Evolutionary conservation across 2,113 vertebrate species (phyloP).

Genomic region (Erythrolamprus reginae): DNA sequence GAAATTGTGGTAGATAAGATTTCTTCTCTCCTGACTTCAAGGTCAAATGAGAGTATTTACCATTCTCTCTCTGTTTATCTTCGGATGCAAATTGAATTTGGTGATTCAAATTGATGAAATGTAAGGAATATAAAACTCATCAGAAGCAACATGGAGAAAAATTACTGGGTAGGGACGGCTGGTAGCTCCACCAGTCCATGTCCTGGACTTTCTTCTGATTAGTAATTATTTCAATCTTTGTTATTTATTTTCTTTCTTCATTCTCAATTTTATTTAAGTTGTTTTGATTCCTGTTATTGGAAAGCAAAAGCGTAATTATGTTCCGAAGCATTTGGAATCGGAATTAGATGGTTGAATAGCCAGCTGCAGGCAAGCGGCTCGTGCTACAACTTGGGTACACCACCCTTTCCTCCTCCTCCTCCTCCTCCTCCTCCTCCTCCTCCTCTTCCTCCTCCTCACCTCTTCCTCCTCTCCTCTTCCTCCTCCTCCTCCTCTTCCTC

Average conservation of each 20-base stretch:
- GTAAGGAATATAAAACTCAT: slow-evolving; percentile 62
- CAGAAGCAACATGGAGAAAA: slow-evolving; percentile 37
- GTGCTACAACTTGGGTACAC: slow-evolving; percentile 7
- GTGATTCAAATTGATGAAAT: slow-evolving; percentile 64
- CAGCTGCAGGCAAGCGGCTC: slow-evolving; percentile 27
- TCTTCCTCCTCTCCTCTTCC: neutral
- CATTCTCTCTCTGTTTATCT: slow-evolving; percentile 73
- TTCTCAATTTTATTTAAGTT: slow-evolving; percentile 61
- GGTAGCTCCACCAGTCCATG: slow-evolving; percentile 29
- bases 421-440: slow-evolving; percentile 1
- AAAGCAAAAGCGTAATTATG: slow-evolving; percentile 50
- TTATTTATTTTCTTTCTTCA: slow-evolving; percentile 27
- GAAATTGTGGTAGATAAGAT: slow-evolving; percentile 68
- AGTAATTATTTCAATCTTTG: slow-evolving; percentile 63
- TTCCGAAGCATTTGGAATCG: slow-evolving; percentile 53
- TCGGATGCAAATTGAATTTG: slow-evolving; percentile 72
- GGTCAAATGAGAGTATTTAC: slow-evolving; percentile 71
- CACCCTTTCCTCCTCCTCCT: neutral
- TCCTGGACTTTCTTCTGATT: slow-evolving; percentile 47
- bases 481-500: too few relatives aligned
- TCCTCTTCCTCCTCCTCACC: slow-evolving; percentile 1
- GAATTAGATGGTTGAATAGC: slow-evolving; percentile 50
- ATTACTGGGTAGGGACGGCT: slow-evolving; percentile 50
- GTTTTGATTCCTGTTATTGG: slow-evolving; percentile 55
- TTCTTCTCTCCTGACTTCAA: slow-evolving; percentile 67